Conservation (phyloP, 2,888 invertebrate genomes). For the Lypha dubia region DNA sequence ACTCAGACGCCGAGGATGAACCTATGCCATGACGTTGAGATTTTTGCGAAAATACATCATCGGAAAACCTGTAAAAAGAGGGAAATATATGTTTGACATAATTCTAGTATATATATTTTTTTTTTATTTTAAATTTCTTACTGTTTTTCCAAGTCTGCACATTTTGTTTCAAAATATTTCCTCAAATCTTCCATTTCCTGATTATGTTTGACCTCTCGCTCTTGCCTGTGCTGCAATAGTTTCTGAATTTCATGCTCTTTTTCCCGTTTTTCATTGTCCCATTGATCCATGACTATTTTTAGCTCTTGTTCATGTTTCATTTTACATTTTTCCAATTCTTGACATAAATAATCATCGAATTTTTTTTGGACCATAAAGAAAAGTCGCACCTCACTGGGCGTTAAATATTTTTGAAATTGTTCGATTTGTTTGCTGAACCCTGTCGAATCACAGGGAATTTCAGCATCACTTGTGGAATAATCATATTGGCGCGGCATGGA, state of each 20-base stretch:
- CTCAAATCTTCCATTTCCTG: conserved; percentile 91
- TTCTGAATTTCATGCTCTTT: conserved; percentile 84
- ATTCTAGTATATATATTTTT: not conserved
- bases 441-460: conserved; percentile 55
- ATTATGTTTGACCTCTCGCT: conserved; percentile 87
- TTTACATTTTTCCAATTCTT: conserved; percentile 84
- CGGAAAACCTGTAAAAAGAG: conserved; percentile 85
- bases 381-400: conserved; percentile 81
- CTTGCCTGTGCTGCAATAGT: conserved; percentile 85
- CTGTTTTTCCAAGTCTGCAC: conserved; percentile 91
- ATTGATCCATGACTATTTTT: conserved; percentile 80
- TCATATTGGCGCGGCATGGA: conserved; percentile 76
- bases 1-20: conserved; percentile 77
- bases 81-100: conserved; percentile 48
- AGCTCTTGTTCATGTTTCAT: conserved; percentile 80
- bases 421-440: conserved; percentile 82
- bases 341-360: conserved; percentile 85
- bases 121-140: conserved; percentile 79
- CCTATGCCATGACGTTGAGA: conserved; percentile 85
- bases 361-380: conserved; percentile 84
- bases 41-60: conserved; percentile 88
- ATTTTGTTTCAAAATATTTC: conserved; percentile 91
- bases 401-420: conserved; percentile 81
- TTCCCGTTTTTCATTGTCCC: conserved; percentile 86
- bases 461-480: conserved; percentile 70